Percentiles rank a stretch among this genome's conserved stretches.
phyloP scores from a whole-genome alignment of 2,797 vertebrate genomes.

The Ficedula albicollis region DNA sequence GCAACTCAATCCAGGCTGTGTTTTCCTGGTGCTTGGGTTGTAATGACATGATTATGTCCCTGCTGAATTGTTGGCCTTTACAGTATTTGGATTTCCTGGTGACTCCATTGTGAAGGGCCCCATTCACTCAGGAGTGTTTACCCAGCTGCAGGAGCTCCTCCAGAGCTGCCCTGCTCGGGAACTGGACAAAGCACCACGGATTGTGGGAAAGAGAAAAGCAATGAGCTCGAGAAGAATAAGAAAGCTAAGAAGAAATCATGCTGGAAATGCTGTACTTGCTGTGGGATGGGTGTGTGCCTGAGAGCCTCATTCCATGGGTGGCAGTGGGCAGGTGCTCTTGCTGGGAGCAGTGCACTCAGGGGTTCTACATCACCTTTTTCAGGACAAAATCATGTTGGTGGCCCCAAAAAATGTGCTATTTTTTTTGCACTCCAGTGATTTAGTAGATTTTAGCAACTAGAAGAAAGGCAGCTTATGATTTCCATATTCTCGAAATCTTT shows the following conservation, averaged over 20 bases:
- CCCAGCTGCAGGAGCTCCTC: conserved; percentile 50
- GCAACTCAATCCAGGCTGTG: background rate
- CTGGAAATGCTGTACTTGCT: background rate
- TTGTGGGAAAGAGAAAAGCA: background rate
- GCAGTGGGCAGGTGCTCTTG: background rate
- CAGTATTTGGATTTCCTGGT: conserved; percentile 43
- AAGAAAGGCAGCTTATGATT: background rate
- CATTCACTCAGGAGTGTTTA: conserved; percentile 50
- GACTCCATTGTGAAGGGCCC: conserved; percentile 33
- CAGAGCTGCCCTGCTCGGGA: background rate
- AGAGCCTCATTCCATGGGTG: background rate
- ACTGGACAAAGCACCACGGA: background rate
- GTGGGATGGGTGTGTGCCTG: background rate
- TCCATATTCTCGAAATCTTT: no score
- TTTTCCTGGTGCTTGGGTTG: background rate
- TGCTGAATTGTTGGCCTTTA: background rate
- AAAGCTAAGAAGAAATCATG: background rate
- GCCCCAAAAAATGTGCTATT: rapidly evolving
- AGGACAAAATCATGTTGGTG: background rate
- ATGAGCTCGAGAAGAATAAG: background rate
- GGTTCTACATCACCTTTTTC: background rate
- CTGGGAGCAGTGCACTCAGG: background rate
- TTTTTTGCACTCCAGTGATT: background rate
- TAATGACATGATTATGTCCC: background rate
- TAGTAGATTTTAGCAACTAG: background rate